Percentiles rank a stretch among this genome's conserved stretches.
Conservation (phyloP, 2,113 vertebrate genomes). For the Poecile atricapillus region DNA sequence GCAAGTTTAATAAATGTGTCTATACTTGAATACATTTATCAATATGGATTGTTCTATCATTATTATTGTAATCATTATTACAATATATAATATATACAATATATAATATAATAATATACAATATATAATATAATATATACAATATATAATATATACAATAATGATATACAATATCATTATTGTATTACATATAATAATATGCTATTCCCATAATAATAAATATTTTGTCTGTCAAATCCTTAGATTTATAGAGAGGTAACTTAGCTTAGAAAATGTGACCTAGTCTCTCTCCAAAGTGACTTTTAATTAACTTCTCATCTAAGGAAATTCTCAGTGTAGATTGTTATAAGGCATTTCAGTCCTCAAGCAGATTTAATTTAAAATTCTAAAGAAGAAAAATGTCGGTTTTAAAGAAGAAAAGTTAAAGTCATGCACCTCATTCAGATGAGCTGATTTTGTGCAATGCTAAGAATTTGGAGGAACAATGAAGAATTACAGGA, state of each 20-base stretch:
- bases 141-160: too few species aligned
- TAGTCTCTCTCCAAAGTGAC: not conserved
- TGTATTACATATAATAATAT: not conserved
- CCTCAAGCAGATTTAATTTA: not conserved
- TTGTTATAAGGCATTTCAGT: not conserved
- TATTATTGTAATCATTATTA: too few species aligned
- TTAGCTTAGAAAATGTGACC: not conserved
- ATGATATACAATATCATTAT: not conserved
- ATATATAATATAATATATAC: too few species aligned
- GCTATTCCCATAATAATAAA: not conserved
- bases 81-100: too few species aligned
- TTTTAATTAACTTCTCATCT: not conserved
- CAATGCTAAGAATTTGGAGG: not conserved
- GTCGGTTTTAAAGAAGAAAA: not conserved
- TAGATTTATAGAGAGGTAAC: not conserved
- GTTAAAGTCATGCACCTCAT: not conserved
- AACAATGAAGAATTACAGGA: not conserved
- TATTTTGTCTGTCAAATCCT: not conserved
- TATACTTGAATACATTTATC: not conserved
- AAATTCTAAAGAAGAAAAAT: not conserved
- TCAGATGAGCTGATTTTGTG: not conserved
- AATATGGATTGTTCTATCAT: not conserved
- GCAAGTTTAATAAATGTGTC: not conserved
- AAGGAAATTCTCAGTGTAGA: not conserved
- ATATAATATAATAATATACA: too few species aligned